Percentiles rank a stretch among this genome's conserved stretches.
Evolutionary conservation across 2,797 vertebrate genomes (phyloP).

Genomic region (Macropodus opercularis): DNA sequence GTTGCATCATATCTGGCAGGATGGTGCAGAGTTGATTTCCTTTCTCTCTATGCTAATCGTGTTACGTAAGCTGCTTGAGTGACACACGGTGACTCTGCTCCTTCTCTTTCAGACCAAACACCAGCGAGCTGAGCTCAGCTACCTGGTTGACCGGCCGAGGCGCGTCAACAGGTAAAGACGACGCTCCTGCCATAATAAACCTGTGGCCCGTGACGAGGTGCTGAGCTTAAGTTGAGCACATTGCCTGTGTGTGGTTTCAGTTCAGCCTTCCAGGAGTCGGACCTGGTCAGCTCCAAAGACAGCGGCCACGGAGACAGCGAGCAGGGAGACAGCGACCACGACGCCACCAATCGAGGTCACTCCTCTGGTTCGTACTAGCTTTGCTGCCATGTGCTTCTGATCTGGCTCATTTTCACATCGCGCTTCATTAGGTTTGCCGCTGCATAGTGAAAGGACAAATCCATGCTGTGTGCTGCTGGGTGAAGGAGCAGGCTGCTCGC

Average conservation of each 20-base stretch:
- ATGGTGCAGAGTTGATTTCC: neutral
- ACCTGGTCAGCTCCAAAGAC: constrained; percentile 99
- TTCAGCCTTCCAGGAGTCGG: constrained; percentile 98
- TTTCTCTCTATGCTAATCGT: constrained; percentile 14
- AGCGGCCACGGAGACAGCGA: constrained; percentile 99
- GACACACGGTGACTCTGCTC: neutral
- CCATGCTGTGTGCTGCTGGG: neutral
- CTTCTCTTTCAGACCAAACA: constrained; percentile 90
- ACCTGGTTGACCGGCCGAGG: constrained; percentile 95
- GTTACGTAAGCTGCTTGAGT: neutral
- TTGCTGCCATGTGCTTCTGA: neutral
- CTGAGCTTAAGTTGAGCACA: too few species aligned
- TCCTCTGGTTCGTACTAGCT: constrained; percentile 87
- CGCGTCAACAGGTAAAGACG: constrained; percentile 94
- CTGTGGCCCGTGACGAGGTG: too few species aligned
- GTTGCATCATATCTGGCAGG: constrained; percentile 3
- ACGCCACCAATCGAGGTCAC: constrained; percentile 96
- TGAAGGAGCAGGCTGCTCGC: constrained; percentile 15
- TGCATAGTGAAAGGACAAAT: constrained; percentile 1
- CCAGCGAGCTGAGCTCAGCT: constrained; percentile 95
- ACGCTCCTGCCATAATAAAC: neutral
- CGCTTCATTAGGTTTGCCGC: neutral
- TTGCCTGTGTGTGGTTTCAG: constrained; percentile 77
- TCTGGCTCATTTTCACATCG: fast-evolving
- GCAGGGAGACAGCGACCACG: constrained; percentile 98